Evolutionary conservation across 1,140 invertebrate genomes (phyloP).

Genomic region (Chrysomallon squamiferum): DNA sequence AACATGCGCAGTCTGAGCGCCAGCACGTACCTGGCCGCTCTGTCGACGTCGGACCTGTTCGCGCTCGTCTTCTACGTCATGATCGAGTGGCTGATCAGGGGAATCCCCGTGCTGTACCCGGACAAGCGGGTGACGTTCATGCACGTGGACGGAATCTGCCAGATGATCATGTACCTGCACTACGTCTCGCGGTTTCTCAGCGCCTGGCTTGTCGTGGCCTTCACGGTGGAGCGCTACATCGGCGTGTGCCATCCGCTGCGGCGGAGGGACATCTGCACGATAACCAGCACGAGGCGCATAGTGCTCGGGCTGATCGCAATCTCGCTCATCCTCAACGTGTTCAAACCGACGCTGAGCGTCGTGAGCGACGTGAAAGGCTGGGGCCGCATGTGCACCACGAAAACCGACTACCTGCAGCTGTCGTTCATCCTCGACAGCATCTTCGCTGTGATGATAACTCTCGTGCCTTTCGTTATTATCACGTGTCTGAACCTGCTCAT

Average conservation of each 20-base stretch:
- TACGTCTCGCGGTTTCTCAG: conserved; percentile 45
- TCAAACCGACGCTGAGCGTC: conserved; percentile 32
- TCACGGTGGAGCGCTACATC: conserved; percentile 63
- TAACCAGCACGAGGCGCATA: conserved; percentile 12
- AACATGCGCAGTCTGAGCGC: conserved; percentile 31
- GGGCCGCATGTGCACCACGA: conserved; percentile 22
- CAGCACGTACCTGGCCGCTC: conserved; percentile 36
- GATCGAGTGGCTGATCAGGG: conserved; percentile 38
- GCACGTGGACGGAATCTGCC: conserved; percentile 36
- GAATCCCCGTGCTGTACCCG: conserved; percentile 19
- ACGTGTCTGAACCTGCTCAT: conserved; percentile 37
- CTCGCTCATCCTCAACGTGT: conserved; percentile 16
- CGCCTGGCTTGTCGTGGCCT: conserved; percentile 47
- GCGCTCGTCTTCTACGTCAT: conserved; percentile 37
- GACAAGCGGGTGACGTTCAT: conserved; percentile 21
- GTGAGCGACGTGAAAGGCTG: conserved; percentile 12
- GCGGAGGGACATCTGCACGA: conserved; percentile 23
- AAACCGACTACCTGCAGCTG: conserved; percentile 20
- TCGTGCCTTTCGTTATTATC: conserved; percentile 39
- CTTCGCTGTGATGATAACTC: conserved; percentile 38
- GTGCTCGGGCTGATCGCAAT: conserved; percentile 11
- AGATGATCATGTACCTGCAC: conserved; percentile 37
- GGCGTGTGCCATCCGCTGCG: conserved; percentile 74
- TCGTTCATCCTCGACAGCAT: conserved; percentile 43
- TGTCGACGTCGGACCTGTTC: conserved; percentile 36